Base-by-base conservation (phyloP, 2,888 invertebrate genomes). In the Loripinus fragilis region DNA sequence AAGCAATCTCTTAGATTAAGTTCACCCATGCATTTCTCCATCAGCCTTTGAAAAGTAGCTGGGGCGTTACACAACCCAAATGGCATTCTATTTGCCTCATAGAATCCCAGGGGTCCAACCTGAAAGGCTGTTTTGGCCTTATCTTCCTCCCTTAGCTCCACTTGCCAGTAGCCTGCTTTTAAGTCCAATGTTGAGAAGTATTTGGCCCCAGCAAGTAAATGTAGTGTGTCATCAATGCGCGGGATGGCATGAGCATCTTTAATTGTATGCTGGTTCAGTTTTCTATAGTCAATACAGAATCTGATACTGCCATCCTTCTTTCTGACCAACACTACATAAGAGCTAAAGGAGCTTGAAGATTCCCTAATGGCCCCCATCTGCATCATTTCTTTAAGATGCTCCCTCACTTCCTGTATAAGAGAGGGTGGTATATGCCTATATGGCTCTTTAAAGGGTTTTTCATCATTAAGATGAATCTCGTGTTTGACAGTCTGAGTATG, bases 71-170 rank as follows among this genome's bases (percentile, higher is more conserved):
- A 38, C 38, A 38, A 38, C 38, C 38, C 38, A 38, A 38, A 38
- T 5, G 38, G 38, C 38, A 38, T 38, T 12, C 38, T 38, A 38
- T 48, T 48, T 8, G 12, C 7, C 48, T 48, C 48, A n/a, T 48
- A 48, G 48, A 48, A 48, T 15, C 77, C 81, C 25, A 84, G 33
- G 17, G 80, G 74, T 25, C 64, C 75, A 7, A 76, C 79, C 23
- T 81, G 80, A 52, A 86, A 86, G 1, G 82, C 86, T 33, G 82
- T 84, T 33, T 73, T 67, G 28, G 74, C 76, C 41, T 81, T 76
- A 25, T 86, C 74, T 5, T 68, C 45, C 50, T 74, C 64, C 8
- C 69, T 42, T 2, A 74, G 28, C 60, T 74, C 74, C 2, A 74
- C 68, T 60, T 74, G 69, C 74, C 74, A 68, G 52, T 74, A 74